Evolutionary conservation across 2,888 invertebrate species (phyloP).

Genomic region (Phrixothrix hirtus): DNA sequence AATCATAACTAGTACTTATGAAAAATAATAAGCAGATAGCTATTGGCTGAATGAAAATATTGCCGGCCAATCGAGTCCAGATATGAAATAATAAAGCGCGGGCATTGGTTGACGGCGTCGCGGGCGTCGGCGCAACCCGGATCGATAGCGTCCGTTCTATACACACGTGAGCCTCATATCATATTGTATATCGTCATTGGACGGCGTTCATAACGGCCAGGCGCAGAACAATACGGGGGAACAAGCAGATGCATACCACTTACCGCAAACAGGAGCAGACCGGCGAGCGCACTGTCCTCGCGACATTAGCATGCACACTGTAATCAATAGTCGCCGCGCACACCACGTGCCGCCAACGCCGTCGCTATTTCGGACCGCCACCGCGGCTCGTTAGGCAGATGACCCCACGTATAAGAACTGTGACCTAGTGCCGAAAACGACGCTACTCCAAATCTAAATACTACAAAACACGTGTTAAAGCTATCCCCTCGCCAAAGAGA

Average conservation of each 20-base stretch:
- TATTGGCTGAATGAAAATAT: constrained; percentile 54
- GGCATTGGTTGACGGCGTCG: constrained; percentile 61
- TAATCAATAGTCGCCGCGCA: constrained; percentile 47
- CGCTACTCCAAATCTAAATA: constrained; percentile 2
- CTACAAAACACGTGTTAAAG: background rate
- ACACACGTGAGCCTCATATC: constrained; percentile 53
- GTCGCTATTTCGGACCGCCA: constrained; percentile 37
- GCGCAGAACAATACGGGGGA: constrained; percentile 33
- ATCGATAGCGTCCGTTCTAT: constrained; percentile 47
- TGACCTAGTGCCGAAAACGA: constrained; percentile 10
- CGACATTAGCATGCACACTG: constrained; percentile 54
- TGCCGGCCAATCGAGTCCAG: constrained; percentile 60
- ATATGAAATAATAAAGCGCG: constrained; percentile 68
- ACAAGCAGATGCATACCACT: constrained; percentile 35
- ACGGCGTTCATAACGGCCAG: constrained; percentile 47
- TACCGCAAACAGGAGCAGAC: constrained; percentile 35
- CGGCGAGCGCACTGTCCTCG: constrained; percentile 37
- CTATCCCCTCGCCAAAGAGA: background rate
- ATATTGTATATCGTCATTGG: constrained; percentile 55
- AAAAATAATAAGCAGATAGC: constrained; percentile 49
- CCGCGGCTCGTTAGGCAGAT: constrained; percentile 26
- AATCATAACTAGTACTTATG: constrained; percentile 49
- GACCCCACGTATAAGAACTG: constrained; percentile 20
- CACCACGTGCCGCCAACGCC: constrained; percentile 44
- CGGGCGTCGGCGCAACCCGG: constrained; percentile 50